Evolutionary conservation across 2,113 vertebrate genomes (phyloP).

Genomic region (Copsychus sechellarum): DNA sequence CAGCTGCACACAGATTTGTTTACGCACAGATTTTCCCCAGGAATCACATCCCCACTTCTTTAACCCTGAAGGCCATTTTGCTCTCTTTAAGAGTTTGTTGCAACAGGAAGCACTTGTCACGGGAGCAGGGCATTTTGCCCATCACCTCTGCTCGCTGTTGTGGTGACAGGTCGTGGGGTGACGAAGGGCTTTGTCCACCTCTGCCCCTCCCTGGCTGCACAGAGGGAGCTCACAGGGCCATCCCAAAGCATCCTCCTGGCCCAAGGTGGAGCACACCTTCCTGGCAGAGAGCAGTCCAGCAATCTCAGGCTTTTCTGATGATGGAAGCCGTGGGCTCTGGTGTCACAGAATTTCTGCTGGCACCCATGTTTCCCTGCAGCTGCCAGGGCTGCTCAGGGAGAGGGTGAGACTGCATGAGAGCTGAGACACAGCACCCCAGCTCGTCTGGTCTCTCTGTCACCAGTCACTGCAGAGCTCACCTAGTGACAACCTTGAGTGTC

Average conservation of each 20-base stretch:
- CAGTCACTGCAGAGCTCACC: conserved; percentile 7
- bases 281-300: neutral
- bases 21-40: neutral
- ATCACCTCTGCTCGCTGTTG: neutral
- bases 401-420: neutral
- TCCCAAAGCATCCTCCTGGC: neutral
- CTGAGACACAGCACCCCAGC: neutral
- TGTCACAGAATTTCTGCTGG: neutral
- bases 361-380: rapidly evolving
- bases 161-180: neutral
- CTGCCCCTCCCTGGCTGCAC: neutral
- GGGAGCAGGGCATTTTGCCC: neutral
- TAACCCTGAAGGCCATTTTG: neutral
- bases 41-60: neutral
- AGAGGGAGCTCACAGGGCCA: neutral
- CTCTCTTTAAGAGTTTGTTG: neutral
- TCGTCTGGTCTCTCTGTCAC: neutral
- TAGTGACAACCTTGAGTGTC: conserved; percentile 59
- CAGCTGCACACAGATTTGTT: neutral
- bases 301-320: rapidly evolving
- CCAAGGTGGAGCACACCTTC: neutral
- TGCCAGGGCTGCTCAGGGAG: neutral
- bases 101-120: neutral
- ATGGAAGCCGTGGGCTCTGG: neutral
- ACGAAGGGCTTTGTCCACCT: neutral